A percentile compares a stretch with the other conserved stretches of the same genome.
Conservation (phyloP, 2,113 vertebrate genomes). For the Entomyzon cyanotis region DNA sequence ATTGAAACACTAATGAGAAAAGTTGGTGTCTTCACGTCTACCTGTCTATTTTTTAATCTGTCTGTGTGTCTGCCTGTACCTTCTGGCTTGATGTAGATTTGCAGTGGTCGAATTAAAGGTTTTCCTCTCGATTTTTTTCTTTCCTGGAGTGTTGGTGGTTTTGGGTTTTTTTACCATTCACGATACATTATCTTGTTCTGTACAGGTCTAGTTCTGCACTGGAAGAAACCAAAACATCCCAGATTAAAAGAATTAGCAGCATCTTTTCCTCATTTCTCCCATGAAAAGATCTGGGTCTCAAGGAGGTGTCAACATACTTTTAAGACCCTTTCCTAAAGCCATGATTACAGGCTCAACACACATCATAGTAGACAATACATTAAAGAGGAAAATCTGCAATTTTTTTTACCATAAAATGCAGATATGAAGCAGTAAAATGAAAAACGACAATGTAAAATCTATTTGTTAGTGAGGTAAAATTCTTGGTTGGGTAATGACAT, state of each 20-base stretch:
- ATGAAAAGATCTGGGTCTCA: background rate
- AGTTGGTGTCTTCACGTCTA: background rate
- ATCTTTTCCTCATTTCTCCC: background rate
- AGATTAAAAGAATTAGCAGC: background rate
- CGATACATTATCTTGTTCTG: background rate
- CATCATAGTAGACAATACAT: background rate
- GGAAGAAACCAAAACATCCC: background rate
- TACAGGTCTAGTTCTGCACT: background rate
- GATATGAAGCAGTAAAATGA: background rate
- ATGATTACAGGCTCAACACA: background rate
- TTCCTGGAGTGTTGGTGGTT: background rate
- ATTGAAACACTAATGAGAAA: background rate
- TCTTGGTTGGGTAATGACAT: background rate
- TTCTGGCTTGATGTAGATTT: background rate
- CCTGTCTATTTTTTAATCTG: background rate
- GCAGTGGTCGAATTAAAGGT: background rate
- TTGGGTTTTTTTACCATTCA: background rate
- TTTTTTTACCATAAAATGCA: background rate
- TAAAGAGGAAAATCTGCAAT: background rate
- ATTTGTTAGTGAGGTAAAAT: background rate
- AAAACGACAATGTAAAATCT: background rate
- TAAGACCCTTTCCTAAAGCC: background rate
- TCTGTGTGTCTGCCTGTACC: background rate
- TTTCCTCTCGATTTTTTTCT: background rate
- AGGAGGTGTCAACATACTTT: background rate